These are phyloP conservation scores for Iselma pallidipennis DNA, from an alignment of 2,888 invertebrate genomes.

Conservation along the genomic window DNA sequence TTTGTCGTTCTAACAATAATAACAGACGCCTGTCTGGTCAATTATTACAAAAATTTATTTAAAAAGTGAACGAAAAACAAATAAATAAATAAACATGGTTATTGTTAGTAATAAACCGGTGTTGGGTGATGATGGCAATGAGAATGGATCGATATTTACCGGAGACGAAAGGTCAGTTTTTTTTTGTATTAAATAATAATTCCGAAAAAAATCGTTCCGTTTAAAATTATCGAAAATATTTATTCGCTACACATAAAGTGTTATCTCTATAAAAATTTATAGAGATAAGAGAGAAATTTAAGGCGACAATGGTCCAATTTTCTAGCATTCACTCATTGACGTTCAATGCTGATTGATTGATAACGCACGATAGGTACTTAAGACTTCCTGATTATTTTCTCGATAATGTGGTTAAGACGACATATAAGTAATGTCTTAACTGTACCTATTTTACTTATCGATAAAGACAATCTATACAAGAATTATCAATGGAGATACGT, in stretches of 20 bases:
- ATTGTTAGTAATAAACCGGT: neutral
- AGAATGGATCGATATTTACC: neutral
- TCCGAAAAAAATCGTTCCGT: neutral
- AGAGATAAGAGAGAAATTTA: neutral
- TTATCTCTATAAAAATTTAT: neutral
- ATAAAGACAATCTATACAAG: no score
- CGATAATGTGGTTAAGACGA: neutral
- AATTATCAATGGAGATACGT: no score
- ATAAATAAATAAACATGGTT: neutral
- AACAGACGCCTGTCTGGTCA: no score
- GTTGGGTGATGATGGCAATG: neutral
- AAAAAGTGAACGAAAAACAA: neutral
- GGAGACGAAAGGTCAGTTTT: slow-evolving; percentile 1
- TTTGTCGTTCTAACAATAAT: no score
- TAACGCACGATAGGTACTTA: neutral
- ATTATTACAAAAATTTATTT: neutral
- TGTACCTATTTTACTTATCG: no score
- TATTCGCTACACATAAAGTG: no score
- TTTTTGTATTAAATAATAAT: neutral
- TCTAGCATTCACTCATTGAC: no score
- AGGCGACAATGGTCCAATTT: neutral
- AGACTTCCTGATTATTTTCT: neutral
- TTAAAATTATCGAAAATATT: neutral
- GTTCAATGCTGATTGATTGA: no score
- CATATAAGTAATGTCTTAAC: no score